Conservation (phyloP, 2,888 invertebrate species). For the Agrilus biguttatus region DNA sequence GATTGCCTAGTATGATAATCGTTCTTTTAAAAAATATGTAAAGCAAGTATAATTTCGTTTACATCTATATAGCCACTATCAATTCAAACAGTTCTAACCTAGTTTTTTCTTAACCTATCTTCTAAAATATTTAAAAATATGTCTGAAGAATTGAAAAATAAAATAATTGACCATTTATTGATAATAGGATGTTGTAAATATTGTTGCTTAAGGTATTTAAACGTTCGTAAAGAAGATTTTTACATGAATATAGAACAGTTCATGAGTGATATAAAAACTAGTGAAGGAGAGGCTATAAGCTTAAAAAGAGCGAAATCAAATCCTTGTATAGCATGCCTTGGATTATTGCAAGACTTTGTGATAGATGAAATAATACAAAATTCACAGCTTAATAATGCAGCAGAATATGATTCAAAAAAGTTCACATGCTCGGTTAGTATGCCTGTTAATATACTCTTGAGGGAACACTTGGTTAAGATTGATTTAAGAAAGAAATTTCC, state of each 20-base stretch:
- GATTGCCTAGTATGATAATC: too few species aligned
- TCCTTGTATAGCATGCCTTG: constrained; percentile 57
- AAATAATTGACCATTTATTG: constrained; percentile 32
- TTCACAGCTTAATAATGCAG: constrained; percentile 34
- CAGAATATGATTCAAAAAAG: constrained; percentile 46
- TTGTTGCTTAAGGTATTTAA: constrained; percentile 52
- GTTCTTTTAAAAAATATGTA: too few species aligned
- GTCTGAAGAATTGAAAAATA: background rate
- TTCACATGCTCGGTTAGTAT: constrained; percentile 58
- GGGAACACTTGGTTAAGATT: constrained; percentile 51
- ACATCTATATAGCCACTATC: too few species aligned
- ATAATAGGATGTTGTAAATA: constrained; percentile 48
- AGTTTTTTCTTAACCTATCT: background rate
- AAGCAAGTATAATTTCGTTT: too few species aligned
- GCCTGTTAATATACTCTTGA: constrained; percentile 50
- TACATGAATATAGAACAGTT: too few species aligned
- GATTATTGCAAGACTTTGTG: constrained; percentile 47
- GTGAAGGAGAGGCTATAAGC: background rate
- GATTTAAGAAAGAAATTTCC: constrained; percentile 42
- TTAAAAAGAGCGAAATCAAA: constrained; percentile 35
- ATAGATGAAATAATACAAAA: constrained; percentile 37
- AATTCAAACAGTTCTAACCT: background rate
- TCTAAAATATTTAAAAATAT: background rate
- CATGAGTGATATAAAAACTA: too few species aligned
- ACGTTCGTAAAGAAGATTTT: too few species aligned